A percentile compares a stretch with the other conserved stretches of the same genome.
phyloP scores from a whole-genome alignment of 1,140 invertebrate genomes.

The Calephelis nemesis region DNA sequence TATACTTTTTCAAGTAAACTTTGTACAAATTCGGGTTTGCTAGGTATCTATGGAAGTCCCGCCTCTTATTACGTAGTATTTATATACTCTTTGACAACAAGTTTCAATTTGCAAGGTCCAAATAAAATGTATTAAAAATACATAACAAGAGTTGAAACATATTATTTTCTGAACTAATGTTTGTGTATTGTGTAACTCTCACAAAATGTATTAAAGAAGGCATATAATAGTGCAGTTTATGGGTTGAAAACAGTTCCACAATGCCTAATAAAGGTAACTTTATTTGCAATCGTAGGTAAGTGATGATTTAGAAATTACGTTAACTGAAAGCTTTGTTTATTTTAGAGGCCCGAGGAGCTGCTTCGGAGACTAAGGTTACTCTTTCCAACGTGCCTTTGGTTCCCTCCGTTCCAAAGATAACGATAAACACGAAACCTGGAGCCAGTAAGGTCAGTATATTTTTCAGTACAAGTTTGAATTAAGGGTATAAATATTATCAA shows the following conservation, averaged over 20 bases:
- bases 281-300: not conserved
- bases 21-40: too few species aligned
- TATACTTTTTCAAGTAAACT: too few species aligned
- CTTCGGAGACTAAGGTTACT: constrained; percentile 26
- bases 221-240: not conserved
- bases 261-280: constrained; percentile 30
- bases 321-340: not conserved
- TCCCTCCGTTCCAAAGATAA: constrained; percentile 20
- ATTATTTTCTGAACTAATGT: not conserved
- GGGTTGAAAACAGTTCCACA: constrained; percentile 21
- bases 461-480: not conserved
- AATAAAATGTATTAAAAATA: not conserved
- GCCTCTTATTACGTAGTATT: too few species aligned
- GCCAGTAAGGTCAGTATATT: constrained; percentile 33
- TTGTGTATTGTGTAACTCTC: not conserved
- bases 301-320: not conserved
- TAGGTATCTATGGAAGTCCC: too few species aligned
- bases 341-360: constrained; percentile 17
- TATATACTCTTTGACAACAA: too few species aligned
- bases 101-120: too few species aligned
- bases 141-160: not conserved
- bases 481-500: too few species aligned
- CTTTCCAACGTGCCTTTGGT: constrained; percentile 7
- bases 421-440: constrained; percentile 26
- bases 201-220: not conserved